Evolutionary conservation across 2,888 invertebrate genomes (phyloP), one percentile per base, ranked within the genome.

Genomic region (Hypercompe scribonia): DNA sequence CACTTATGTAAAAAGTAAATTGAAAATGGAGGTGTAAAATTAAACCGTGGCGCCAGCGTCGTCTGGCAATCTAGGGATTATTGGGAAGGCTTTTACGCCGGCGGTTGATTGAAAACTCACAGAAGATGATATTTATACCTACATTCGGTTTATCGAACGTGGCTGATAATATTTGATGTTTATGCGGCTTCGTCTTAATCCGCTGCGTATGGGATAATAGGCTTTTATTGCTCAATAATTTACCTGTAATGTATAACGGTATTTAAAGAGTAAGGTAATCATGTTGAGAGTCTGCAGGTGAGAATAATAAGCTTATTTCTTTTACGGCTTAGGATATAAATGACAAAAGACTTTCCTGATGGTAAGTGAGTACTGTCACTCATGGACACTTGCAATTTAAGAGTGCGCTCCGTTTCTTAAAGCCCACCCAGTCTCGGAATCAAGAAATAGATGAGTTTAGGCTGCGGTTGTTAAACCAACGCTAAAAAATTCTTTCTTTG

Each of bases 11-110:
- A 31, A 66, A 36, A 58, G 61, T 42, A 70, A 76, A 76, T 64
- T 71, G 31, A 70, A 77, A 34, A 64, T 70, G 21, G 18, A 24
- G 65, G 33, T 74, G 65, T 66, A 75, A 74, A 74, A 73, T 76
- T 70, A 65, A 66, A 34, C 68, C 39, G 70, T 21, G 28, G 65
- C 42, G 65, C 15, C 63, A 67, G 42, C 39, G 31, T 58, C 73
- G 68, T 39, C 67, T 64, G 58, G 58, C 81, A 82, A 81, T 82
- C 79, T 81, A 66, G 68, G 83, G 81, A 82, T 82, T 80, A 79
- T 36, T n/a, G 58, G 31, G 65, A 21, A 54, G 39, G 36, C 39
- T 42, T 36, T 18, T 31, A 70, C 64, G 46, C 69, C 24, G 34
- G 69, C 70, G 64, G 68, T 67, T 76, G 81, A 82, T 82, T 82